A percentile compares a stretch with the other conserved stretches of the same genome.
Conservation (phyloP, 2,888 invertebrate genomes). For the Matsumyia berberina region DNA sequence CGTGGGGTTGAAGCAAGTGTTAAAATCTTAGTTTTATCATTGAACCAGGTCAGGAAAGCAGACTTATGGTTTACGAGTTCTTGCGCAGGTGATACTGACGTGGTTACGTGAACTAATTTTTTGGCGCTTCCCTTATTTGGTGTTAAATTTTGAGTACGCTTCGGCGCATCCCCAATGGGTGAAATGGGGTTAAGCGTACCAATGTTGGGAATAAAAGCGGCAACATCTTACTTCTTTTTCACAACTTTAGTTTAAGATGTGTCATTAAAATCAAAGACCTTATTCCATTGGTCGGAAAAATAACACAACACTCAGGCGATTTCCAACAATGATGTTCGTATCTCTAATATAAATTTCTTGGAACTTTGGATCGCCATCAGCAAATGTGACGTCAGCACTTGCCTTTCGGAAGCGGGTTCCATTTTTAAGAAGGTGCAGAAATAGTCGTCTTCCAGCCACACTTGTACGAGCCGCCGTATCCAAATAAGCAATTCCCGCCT, state of each 20-base stretch:
- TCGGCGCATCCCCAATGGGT: too few relatives aligned
- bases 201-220: too few relatives aligned
- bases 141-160: too few relatives aligned
- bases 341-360: conserved; percentile 36
- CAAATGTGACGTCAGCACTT: conserved; percentile 44
- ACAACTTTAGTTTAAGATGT: conserved; percentile 5
- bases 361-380: conserved; percentile 45
- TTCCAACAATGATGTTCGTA: conserved; percentile 28
- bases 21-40: neutral
- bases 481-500: conserved; percentile 27
- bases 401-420: too few relatives aligned
- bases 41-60: too few relatives aligned
- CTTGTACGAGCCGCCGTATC: conserved; percentile 47
- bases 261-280: conserved; percentile 34
- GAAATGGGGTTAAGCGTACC: too few relatives aligned
- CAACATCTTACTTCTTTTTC: neutral
- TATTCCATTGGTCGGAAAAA: conserved; percentile 8
- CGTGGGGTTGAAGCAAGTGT: too few relatives aligned
- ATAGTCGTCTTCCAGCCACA: conserved; percentile 38
- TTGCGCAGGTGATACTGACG: neutral
- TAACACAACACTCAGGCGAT: conserved; percentile 28
- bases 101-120: neutral
- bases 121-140: too few relatives aligned
- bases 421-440: conserved; percentile 31
- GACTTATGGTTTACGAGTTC: too few relatives aligned